Conservation (phyloP, 2,797 vertebrate species). For the Rhabdophis nuchalis region DNA sequence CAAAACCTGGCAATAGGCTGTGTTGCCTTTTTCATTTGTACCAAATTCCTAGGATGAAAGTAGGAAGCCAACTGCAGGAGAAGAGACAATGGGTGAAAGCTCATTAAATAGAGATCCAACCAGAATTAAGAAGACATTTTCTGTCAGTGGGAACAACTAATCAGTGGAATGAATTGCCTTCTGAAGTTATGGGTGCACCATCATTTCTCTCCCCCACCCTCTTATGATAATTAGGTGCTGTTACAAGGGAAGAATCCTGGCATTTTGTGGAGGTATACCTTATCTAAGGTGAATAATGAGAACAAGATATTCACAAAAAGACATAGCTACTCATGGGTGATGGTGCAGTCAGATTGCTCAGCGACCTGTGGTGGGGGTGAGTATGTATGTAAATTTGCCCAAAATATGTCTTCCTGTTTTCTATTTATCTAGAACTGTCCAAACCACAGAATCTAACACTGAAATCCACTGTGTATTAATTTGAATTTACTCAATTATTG, state of each 20-base stretch:
- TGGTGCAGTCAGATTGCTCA: slow-evolving; percentile 86
- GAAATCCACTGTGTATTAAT: background rate
- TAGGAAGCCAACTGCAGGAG: background rate
- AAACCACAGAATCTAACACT: background rate
- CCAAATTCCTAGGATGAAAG: background rate
- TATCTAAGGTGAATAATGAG: slow-evolving; percentile 73
- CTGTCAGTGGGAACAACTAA: background rate
- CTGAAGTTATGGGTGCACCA: background rate
- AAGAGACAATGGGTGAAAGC: background rate
- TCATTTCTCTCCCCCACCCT: background rate
- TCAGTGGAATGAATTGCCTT: background rate
- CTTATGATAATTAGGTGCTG: slow-evolving; percentile 76
- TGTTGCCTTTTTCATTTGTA: background rate
- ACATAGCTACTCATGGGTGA: slow-evolving; percentile 82
- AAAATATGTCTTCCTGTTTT: too few relatives aligned
- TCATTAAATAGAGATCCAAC: background rate
- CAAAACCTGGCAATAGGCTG: background rate
- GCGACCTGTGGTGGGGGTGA: slow-evolving; percentile 81
- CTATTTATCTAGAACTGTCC: background rate
- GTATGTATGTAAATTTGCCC: background rate
- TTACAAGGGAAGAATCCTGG: slow-evolving; percentile 94
- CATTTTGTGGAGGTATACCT: slow-evolving; percentile 89
- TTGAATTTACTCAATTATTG: background rate
- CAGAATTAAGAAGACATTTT: background rate
- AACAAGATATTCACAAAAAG: slow-evolving; percentile 67